These are phyloP conservation scores for Argya squamiceps DNA, from an alignment of 2,797 vertebrate genomes.

Conservation along the genomic window DNA sequence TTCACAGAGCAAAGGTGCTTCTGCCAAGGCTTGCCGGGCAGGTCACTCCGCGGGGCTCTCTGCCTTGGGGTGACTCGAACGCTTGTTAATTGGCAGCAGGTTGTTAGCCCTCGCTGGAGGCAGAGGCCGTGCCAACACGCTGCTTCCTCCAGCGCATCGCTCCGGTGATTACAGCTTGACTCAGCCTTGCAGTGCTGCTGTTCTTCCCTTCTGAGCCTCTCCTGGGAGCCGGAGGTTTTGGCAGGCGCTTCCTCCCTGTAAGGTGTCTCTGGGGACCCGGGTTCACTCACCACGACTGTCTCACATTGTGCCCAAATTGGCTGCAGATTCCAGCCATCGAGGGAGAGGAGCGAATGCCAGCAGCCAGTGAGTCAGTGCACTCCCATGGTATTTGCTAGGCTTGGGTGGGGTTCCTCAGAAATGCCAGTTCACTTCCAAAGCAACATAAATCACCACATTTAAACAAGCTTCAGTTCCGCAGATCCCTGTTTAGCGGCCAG, in stretches of 20 bases:
- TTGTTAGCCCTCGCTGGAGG: not conserved
- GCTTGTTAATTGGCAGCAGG: not conserved
- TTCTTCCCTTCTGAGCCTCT: conserved; percentile 34
- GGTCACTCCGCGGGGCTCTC: not conserved
- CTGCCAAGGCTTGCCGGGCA: not conserved
- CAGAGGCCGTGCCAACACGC: not conserved
- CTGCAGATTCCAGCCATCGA: not conserved
- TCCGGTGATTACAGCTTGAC: conserved; percentile 37
- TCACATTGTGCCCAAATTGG: not conserved
- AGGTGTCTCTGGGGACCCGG: conserved; percentile 9
- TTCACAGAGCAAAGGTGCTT: not conserved
- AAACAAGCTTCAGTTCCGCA: not conserved
- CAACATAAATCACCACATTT: not conserved
- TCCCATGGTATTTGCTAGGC: not conserved
- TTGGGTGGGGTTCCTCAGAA: conserved; percentile 50
- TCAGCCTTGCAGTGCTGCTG: conserved; percentile 31
- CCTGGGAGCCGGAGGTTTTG: conserved; percentile 9
- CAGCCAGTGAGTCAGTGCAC: conserved; percentile 5
- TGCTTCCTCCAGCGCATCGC: not conserved
- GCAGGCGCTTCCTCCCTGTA: not conserved
- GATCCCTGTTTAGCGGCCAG: not conserved
- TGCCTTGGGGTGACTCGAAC: not conserved
- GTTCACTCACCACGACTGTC: not conserved
- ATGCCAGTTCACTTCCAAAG: conserved; percentile 30
- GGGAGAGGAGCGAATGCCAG: not conserved